Evolutionary conservation across 2,797 vertebrate species (phyloP).

Genomic region (Molossus molossus): DNA sequence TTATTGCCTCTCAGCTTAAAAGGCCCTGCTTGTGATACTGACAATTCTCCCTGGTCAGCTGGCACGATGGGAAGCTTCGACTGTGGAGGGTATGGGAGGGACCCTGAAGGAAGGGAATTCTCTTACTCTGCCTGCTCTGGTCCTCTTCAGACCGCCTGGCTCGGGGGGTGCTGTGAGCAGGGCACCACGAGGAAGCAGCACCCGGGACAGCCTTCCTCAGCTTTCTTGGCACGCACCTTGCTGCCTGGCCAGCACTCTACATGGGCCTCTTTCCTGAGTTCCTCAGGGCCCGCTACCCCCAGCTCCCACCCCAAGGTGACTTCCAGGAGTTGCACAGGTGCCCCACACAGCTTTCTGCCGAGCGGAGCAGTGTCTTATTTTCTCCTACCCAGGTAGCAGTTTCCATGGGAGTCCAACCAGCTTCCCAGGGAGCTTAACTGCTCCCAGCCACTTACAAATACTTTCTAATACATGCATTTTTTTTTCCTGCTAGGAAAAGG

Average conservation of each 20-base stretch:
- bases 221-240: neutral
- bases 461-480: neutral
- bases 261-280: neutral
- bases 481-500: neutral
- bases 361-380: neutral
- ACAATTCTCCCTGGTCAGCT: neutral
- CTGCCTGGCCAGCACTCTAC: neutral
- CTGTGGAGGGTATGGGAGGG: neutral
- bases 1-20: neutral
- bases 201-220: neutral
- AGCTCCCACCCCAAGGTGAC: no score
- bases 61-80: neutral
- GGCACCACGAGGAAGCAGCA: neutral
- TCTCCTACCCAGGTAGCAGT: fast-evolving
- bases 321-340: neutral
- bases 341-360: neutral
- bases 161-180: fast-evolving
- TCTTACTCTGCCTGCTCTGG: neutral
- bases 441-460: neutral
- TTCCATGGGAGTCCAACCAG: neutral
- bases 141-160: fast-evolving
- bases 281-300: fast-evolving
- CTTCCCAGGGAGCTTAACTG: neutral
- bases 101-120: neutral
- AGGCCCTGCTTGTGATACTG: neutral